These are phyloP conservation scores for Ips typographus DNA, from an alignment of 1,140 invertebrate genomes.

Conservation along the genomic window DNA sequence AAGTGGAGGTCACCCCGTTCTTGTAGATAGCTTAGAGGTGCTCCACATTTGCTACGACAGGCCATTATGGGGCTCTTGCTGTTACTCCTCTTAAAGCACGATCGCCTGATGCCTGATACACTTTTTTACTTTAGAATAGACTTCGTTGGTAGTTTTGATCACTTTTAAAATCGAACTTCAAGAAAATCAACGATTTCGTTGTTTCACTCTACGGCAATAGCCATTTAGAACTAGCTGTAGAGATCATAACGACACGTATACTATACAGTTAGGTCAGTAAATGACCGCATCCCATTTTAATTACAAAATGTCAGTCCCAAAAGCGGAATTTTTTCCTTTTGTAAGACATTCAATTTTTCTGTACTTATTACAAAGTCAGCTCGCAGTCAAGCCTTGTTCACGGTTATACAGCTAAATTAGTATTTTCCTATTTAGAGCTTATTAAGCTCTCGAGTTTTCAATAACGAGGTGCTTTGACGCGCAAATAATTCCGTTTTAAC, in stretches of 20 bases:
- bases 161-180: neutral
- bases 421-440: neutral
- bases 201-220: no score
- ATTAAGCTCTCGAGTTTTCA: constrained; percentile 8
- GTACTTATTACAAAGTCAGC: no score
- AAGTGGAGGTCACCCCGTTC: constrained; percentile 60
- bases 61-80: constrained; percentile 44
- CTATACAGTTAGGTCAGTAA: no score
- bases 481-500: constrained; percentile 8
- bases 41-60: constrained; percentile 45
- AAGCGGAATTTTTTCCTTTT: no score
- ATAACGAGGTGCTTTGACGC: constrained; percentile 4
- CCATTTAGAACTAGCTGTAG: no score
- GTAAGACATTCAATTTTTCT: no score
- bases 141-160: neutral
- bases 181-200: no score
- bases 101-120: constrained; percentile 22
- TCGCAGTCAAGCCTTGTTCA: neutral
- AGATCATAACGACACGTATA: no score
- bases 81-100: constrained; percentile 22
- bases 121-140: neutral
- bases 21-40: constrained; percentile 45
- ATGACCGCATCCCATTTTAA: no score
- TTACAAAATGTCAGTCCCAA: no score
- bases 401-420: constrained; percentile 3